phyloP scores from a whole-genome alignment of 1,140 invertebrate genomes.

The Bombus superbus region DNA sequence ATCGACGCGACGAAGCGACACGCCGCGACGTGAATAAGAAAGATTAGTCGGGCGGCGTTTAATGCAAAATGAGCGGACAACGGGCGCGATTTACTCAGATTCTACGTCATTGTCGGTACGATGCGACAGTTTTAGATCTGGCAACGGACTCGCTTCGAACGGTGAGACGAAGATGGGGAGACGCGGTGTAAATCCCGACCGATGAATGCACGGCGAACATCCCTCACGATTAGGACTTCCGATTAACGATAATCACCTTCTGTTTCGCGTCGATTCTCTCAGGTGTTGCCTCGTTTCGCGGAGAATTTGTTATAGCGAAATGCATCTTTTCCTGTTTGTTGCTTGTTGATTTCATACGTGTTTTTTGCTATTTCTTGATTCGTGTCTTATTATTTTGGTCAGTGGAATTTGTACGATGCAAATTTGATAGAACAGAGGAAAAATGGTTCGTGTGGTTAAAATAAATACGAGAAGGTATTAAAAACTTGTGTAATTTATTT shows the following conservation, averaged over 20 bases:
- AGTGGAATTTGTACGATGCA: not conserved
- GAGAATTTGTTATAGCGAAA: not conserved
- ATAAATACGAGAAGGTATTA: not conserved
- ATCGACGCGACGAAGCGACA: constrained; percentile 24
- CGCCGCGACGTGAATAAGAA: constrained; percentile 35
- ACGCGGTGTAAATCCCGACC: constrained; percentile 43
- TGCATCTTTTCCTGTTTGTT: not conserved
- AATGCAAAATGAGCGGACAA: constrained; percentile 54
- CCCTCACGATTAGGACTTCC: constrained; percentile 44
- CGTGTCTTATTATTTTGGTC: not conserved
- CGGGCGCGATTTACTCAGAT: constrained; percentile 66
- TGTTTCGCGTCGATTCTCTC: not conserved
- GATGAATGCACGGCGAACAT: constrained; percentile 38
- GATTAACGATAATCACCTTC: constrained; percentile 47
- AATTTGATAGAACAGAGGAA: not conserved
- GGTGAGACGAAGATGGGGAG: constrained; percentile 34
- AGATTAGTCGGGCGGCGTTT: constrained; percentile 44
- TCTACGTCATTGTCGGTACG: constrained; percentile 77
- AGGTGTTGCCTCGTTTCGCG: not conserved
- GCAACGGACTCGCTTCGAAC: constrained; percentile 62
- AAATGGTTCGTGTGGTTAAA: not conserved
- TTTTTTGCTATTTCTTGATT: not conserved
- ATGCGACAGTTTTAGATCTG: constrained; percentile 79
- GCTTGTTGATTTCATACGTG: not conserved
- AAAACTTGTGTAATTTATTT: not conserved